A percentile compares a stretch with the other conserved stretches of the same genome.
These are phyloP conservation scores for Odocoileus virginianus DNA, from an alignment of 2,113 vertebrate species.

Conservation along the genomic window DNA sequence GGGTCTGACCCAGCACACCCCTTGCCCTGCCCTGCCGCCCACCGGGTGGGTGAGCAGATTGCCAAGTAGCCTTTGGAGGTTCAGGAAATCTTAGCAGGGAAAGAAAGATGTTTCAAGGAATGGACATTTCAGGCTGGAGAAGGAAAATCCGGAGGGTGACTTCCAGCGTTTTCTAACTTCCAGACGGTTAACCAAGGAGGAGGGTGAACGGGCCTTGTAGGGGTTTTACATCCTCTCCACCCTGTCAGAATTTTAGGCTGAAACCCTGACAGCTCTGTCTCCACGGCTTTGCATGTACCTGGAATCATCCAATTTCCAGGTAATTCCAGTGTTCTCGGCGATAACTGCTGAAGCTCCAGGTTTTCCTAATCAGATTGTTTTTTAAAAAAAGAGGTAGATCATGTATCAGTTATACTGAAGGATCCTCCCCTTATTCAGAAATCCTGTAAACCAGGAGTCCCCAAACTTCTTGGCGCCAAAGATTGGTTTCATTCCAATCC, in stretches of 20 bases:
- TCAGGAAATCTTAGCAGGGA: neutral
- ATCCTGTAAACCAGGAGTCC: neutral
- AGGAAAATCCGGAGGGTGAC: neutral
- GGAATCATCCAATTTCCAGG: neutral
- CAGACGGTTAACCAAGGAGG: neutral
- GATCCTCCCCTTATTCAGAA: neutral
- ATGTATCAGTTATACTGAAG: neutral
- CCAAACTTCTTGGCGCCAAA: neutral
- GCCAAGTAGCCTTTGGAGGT: neutral
- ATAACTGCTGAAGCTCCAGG: neutral
- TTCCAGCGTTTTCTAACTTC: neutral
- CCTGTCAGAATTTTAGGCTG: neutral
- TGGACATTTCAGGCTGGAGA: neutral
- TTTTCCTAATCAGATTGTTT: neutral
- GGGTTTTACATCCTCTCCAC: neutral
- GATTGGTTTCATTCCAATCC: neutral
- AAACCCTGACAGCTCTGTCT: neutral
- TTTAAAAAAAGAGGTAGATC: neutral
- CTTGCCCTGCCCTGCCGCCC: neutral
- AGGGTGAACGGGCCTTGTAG: rapidly evolving
- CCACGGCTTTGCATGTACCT: rapidly evolving
- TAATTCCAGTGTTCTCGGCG: rapidly evolving
- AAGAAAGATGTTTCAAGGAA: neutral
- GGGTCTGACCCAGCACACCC: neutral
- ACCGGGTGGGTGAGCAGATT: too few relatives aligned